Percentiles rank a stretch among this genome's conserved stretches.
These are phyloP conservation scores for Xiphophorus maculatus DNA, from an alignment of 2,113 vertebrate genomes.

Conservation along the genomic window DNA sequence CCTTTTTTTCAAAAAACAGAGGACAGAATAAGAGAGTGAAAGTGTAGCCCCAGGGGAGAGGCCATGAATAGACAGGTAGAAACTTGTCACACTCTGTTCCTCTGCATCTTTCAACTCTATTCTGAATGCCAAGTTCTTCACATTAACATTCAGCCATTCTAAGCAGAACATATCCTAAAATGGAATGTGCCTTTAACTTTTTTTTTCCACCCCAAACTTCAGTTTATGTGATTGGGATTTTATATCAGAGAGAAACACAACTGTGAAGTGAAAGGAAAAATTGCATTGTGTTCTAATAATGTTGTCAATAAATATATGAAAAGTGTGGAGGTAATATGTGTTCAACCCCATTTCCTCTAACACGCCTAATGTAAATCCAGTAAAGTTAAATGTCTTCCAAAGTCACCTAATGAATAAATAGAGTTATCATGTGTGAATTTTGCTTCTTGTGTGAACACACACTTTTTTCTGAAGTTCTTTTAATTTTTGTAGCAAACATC, in stretches of 20 bases:
- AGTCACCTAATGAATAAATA: too few relatives aligned
- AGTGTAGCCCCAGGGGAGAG: constrained; percentile 43
- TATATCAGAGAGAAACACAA: neutral
- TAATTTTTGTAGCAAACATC: too few relatives aligned
- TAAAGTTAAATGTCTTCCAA: too few relatives aligned
- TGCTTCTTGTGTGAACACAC: too few relatives aligned
- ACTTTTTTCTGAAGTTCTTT: too few relatives aligned
- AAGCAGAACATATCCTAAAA: neutral
- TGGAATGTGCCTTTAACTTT: neutral
- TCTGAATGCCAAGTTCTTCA: neutral
- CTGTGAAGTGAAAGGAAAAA: neutral
- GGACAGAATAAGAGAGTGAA: constrained; percentile 40
- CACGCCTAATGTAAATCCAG: neutral
- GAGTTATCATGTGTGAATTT: too few relatives aligned
- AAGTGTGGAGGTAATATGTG: neutral
- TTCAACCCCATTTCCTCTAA: neutral
- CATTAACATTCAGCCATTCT: neutral
- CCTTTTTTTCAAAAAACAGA: constrained; percentile 49
- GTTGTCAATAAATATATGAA: neutral
- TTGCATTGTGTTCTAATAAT: neutral
- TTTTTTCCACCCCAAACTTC: neutral
- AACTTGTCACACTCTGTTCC: constrained; percentile 33
- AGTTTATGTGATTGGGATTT: neutral
- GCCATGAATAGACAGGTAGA: constrained; percentile 57
- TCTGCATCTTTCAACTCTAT: constrained; percentile 23